Evolutionary conservation across 2,113 vertebrate genomes (phyloP).

Genomic region (Pontoporia blainvillei): DNA sequence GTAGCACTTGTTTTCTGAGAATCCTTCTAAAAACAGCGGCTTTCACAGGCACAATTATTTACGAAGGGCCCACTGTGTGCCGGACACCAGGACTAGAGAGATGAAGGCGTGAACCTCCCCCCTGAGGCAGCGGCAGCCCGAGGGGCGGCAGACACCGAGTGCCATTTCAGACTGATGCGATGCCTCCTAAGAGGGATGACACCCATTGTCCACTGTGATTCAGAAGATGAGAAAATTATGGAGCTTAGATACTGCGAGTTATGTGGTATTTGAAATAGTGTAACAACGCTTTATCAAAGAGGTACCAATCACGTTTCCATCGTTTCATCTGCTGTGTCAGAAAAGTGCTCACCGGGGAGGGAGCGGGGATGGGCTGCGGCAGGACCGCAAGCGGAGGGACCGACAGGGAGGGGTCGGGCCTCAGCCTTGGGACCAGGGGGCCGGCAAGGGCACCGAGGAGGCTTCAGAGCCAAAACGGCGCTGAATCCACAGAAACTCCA

Average conservation of each 20-base stretch:
- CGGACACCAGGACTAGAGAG: not conserved
- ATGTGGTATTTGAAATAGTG: rapidly evolving
- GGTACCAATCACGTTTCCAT: rapidly evolving
- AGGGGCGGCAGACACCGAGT: not conserved
- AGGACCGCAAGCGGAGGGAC: rapidly evolving
- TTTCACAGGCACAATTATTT: not conserved
- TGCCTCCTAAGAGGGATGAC: rapidly evolving
- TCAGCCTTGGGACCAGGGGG: rapidly evolving
- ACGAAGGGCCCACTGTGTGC: not conserved
- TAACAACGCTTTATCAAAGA: rapidly evolving
- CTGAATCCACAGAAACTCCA: not conserved
- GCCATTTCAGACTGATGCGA: rapidly evolving
- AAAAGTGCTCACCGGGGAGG: not conserved
- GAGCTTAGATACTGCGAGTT: rapidly evolving
- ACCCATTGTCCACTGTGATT: rapidly evolving
- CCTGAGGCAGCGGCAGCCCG: not conserved
- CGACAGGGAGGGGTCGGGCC: rapidly evolving
- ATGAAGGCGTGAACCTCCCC: not conserved
- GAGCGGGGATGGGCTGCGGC: not conserved
- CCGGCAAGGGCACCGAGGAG: not conserved
- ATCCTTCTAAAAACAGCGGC: not conserved
- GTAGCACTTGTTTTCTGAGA: not conserved
- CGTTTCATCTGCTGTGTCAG: not conserved
- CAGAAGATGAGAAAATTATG: rapidly evolving
- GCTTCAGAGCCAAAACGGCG: not conserved